Evolutionary conservation across 2,113 vertebrate species (phyloP).

Genomic region (Sinosuthora webbiana): DNA sequence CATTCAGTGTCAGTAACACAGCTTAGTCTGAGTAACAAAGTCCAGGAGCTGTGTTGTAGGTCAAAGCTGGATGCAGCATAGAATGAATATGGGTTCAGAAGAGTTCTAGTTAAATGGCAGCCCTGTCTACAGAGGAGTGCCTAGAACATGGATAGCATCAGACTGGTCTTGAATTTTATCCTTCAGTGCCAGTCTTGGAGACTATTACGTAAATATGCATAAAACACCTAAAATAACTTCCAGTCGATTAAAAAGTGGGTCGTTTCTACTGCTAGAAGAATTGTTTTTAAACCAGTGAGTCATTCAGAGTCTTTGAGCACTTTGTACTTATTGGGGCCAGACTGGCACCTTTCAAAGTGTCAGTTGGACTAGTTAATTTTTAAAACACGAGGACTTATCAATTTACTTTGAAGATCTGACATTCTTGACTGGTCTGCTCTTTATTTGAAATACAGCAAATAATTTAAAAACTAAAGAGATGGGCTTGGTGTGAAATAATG

Average conservation of each 20-base stretch:
- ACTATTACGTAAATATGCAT: constrained; percentile 51
- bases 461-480: not conserved
- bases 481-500: not conserved
- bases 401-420: not conserved
- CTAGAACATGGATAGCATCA: not conserved
- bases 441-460: not conserved
- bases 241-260: constrained; percentile 53
- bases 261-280: constrained; percentile 25
- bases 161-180: constrained; percentile 35
- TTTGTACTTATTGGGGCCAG: not conserved
- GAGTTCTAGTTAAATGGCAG: constrained; percentile 12
- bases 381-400: not conserved
- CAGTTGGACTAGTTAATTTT: not conserved
- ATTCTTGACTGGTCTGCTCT: not conserved
- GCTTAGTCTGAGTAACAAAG: not conserved
- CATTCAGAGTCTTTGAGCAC: not conserved
- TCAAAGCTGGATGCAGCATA: not conserved
- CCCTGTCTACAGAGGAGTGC: not conserved
- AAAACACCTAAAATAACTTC: constrained; percentile 52
- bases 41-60: not conserved
- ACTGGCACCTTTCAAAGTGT: not conserved
- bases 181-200: not conserved
- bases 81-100: not conserved
- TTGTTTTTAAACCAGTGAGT: constrained; percentile 61
- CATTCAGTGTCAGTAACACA: not conserved